phyloP scores from a whole-genome alignment of 2,888 invertebrate species.

The Busseola fusca region DNA sequence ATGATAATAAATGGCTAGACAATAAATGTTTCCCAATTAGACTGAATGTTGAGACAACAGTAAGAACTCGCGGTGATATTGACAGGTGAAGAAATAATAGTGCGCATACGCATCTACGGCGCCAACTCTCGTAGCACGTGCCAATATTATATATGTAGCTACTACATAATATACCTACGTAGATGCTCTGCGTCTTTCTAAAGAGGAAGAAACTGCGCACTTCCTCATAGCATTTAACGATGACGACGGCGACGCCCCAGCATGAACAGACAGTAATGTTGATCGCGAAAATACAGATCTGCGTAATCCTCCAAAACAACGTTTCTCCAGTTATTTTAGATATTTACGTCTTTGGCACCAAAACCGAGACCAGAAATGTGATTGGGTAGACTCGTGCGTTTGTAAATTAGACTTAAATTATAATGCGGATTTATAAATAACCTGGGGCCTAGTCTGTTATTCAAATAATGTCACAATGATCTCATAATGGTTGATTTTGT shows the following conservation, averaged over 20 bases:
- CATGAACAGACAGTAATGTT: slow-evolving; percentile 59
- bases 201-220: slow-evolving; percentile 80
- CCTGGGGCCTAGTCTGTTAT: no score
- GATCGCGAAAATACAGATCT: slow-evolving; percentile 72
- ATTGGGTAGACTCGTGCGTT: slow-evolving; percentile 66
- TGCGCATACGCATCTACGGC: slow-evolving; percentile 69
- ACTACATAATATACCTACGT: slow-evolving; percentile 35
- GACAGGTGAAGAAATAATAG: slow-evolving; percentile 68
- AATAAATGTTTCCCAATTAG: slow-evolving; percentile 47
- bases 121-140: slow-evolving; percentile 77
- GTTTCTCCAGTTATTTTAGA: slow-evolving; percentile 81
- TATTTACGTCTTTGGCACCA: slow-evolving; percentile 83
- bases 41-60: slow-evolving; percentile 41
- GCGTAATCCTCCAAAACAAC: slow-evolving; percentile 74
- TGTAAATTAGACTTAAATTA: slow-evolving; percentile 65
- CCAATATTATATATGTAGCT: slow-evolving; percentile 68
- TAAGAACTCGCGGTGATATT: slow-evolving; percentile 74
- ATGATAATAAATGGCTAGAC: slow-evolving; percentile 38
- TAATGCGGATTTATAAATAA: slow-evolving; percentile 51
- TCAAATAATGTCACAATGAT: no score
- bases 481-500: no score
- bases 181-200: slow-evolving; percentile 62
- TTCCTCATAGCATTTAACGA: slow-evolving; percentile 74
- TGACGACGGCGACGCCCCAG: slow-evolving; percentile 68
- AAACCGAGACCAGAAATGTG: slow-evolving; percentile 61